Conservation (phyloP, 1,140 invertebrate species). For the Mesaphorura yosii region DNA sequence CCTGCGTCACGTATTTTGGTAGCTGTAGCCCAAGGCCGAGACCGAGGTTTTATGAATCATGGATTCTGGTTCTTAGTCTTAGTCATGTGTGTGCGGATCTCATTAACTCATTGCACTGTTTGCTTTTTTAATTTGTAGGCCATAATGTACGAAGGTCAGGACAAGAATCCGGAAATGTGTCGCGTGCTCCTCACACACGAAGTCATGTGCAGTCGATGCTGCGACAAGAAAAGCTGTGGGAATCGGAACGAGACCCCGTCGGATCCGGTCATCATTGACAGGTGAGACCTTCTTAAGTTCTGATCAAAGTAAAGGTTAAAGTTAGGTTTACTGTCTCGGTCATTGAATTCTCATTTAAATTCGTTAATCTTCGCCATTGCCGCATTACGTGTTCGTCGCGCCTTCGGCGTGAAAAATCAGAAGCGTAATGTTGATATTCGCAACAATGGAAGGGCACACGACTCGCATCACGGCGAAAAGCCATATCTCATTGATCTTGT, state of each 20-base stretch:
- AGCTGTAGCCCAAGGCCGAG: too few species aligned
- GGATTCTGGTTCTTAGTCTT: neutral
- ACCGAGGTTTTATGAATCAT: neutral
- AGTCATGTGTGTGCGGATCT: neutral
- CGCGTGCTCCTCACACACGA: constrained; percentile 97
- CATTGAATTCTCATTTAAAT: too few species aligned
- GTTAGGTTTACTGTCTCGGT: too few species aligned
- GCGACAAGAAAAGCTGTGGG: constrained; percentile 99
- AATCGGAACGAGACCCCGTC: constrained; percentile 99
- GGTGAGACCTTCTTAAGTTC: constrained; percentile 69
- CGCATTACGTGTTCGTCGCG: too few species aligned
- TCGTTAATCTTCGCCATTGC: too few species aligned
- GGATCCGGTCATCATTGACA: constrained; percentile 99
- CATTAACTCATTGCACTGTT: neutral
- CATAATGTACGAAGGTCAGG: constrained; percentile 99
- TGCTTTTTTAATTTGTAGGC: constrained; percentile 54
- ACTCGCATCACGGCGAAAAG: too few species aligned
- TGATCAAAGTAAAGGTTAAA: too few species aligned
- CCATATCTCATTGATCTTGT: too few species aligned
- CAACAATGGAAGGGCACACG: too few species aligned
- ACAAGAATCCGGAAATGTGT: constrained; percentile 99
- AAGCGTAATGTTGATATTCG: too few species aligned
- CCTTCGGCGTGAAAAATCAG: too few species aligned
- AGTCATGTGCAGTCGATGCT: constrained; percentile 80
- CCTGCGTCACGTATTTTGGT: neutral